Conservation (phyloP, 2,113 vertebrate species). For the Sardina pilchardus region DNA sequence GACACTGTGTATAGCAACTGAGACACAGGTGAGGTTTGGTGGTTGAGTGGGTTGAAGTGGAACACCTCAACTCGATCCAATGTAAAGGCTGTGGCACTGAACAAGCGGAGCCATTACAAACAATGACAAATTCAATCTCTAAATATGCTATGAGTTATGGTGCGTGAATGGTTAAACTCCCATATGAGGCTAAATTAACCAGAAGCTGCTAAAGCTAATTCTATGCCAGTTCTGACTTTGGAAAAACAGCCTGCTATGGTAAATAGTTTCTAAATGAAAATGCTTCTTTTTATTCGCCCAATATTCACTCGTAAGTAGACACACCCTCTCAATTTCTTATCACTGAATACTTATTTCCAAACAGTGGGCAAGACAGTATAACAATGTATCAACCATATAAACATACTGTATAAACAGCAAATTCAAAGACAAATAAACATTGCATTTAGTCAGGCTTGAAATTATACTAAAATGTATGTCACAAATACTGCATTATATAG, state of each 20-base stretch:
- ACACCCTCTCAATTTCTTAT: too few relatives aligned
- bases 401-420: not conserved
- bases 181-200: not conserved
- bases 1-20: not conserved
- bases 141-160: not conserved
- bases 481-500: not conserved
- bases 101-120: not conserved
- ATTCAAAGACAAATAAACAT: not conserved
- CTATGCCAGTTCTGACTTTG: not conserved
- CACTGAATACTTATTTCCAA: not conserved
- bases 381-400: not conserved
- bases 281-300: too few relatives aligned
- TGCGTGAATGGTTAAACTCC: not conserved
- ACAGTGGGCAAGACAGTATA: not conserved
- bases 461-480: not conserved
- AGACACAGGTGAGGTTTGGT: not conserved
- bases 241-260: too few relatives aligned
- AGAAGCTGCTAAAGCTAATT: not conserved
- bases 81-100: not conserved
- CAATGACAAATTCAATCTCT: not conserved
- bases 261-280: too few relatives aligned
- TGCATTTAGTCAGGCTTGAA: not conserved
- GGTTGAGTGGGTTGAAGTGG: not conserved
- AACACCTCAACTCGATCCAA: not conserved
- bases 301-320: too few relatives aligned